Evolutionary conservation across 2,888 invertebrate genomes (phyloP), one percentile per base, ranked within the genome.

Genomic region (Eupithecia subfuscata): DNA sequence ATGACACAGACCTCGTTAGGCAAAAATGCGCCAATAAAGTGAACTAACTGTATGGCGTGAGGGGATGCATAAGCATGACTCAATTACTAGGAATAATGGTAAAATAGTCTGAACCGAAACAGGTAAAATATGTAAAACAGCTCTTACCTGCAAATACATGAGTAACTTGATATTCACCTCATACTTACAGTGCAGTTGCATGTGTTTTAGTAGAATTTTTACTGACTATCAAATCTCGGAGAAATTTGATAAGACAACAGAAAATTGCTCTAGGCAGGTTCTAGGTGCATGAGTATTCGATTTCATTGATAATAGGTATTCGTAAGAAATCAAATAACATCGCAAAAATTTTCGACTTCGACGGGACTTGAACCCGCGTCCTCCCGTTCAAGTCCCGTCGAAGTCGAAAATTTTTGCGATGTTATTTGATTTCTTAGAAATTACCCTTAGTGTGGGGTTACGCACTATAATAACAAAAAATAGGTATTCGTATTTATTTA

Each of bases 111-210:
- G 75, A 77, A 74, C 30, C 34, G 34, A 70, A 86, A 84, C 86
- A 87, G 84, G 87, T 85, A 86, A 87, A 71, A 85, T 45, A 75
- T 72, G 71, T 71, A 74, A 76, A 79, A 60, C 74, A 73, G 73
- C 71, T 74, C 72, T 70, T 74, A 70, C 65, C 60, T 37, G 63
- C 22, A 64, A 30, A 30, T 37, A 45, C 22, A 77, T 77, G 73
- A 75, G 70, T 77, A 75, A 77, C 69, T 71, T 71, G 70, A 71
- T 73, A 71, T 75, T 67, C 30, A 14, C 70, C 64, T 37, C 34
- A 70, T 67, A 63, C 71, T 70, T 72, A 68, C 75, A 48, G 40
- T 71, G 64, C 45, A 68, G 60, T 71, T 56, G 64, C 71, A 68
- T 68, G 22, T 48, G 48, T 64, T 76, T 52, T 65, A 64, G 60